A percentile compares a stretch with the other conserved stretches of the same genome.
Conservation (phyloP, 2,888 invertebrate genomes). For the Drosophila recens region DNA sequence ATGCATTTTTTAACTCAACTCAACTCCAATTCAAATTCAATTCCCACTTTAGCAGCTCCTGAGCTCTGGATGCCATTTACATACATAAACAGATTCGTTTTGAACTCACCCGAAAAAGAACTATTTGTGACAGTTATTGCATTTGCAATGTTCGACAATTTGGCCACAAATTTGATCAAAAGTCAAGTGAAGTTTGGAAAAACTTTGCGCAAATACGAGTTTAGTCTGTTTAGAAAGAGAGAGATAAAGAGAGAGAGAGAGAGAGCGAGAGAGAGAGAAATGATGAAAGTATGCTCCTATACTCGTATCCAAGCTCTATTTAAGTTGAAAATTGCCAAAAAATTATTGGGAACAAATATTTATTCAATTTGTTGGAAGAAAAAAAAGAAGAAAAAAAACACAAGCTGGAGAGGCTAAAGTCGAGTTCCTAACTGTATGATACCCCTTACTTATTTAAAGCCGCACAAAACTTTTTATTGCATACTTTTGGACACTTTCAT, state of each 20-base stretch:
- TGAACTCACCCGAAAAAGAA: background rate
- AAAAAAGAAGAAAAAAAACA: too few relatives aligned
- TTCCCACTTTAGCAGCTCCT: background rate
- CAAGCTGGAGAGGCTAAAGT: too few relatives aligned
- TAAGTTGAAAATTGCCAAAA: slow-evolving; percentile 7
- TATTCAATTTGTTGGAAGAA: background rate
- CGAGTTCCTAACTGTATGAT: too few relatives aligned
- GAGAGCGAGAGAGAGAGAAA: background rate
- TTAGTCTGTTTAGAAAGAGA: background rate
- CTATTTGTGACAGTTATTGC: slow-evolving; percentile 16
- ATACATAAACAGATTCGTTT: slow-evolving; percentile 8
- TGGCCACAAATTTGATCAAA: slow-evolving; percentile 14
- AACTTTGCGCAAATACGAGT: background rate
- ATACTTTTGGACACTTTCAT: too few relatives aligned
- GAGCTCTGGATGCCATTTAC: background rate
- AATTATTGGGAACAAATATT: slow-evolving; percentile 1
- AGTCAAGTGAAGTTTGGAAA: slow-evolving; percentile 14
- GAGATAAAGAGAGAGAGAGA: background rate
- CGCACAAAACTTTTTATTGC: too few relatives aligned
- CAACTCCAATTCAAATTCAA: background rate
- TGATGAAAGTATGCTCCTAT: slow-evolving; percentile 2
- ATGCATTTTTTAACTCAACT: background rate
- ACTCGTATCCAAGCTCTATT: background rate
- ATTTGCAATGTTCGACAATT: slow-evolving; percentile 5
- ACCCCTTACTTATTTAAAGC: too few relatives aligned